phyloP scores from a whole-genome alignment of 2,113 vertebrate genomes.

The Nycticebus coucang region DNA sequence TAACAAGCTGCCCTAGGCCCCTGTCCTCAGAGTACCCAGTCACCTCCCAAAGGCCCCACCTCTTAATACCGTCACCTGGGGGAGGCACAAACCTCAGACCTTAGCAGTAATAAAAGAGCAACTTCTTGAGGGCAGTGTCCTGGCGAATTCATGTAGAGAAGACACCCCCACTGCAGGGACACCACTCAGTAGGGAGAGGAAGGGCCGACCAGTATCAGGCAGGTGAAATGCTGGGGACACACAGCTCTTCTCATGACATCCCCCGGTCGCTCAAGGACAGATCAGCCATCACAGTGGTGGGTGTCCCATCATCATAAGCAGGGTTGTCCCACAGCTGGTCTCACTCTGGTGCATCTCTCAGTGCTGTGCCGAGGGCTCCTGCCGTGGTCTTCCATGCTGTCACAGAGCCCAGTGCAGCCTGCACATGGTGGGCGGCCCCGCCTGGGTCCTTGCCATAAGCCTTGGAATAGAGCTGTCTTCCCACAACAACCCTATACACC shows the following conservation, averaged over 20 bases:
- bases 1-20: neutral
- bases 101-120: too few species aligned
- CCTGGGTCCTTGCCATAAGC: neutral
- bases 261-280: neutral
- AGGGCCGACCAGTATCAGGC: fast-evolving
- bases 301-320: fast-evolving
- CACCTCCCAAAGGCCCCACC: neutral
- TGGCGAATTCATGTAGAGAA: fast-evolving
- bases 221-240: fast-evolving
- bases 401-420: fast-evolving
- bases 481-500: fast-evolving
- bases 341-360: neutral
- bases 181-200: fast-evolving
- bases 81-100: neutral
- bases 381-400: neutral
- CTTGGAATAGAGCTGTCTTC: fast-evolving
- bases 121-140: fast-evolving
- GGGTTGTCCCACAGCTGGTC: fast-evolving
- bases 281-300: fast-evolving
- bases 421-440: fast-evolving
- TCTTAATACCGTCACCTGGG: too few species aligned
- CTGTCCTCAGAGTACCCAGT: neutral
- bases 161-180: fast-evolving
- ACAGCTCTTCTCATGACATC: fast-evolving
- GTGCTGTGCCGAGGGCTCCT: neutral